Conservation (phyloP, 2,888 invertebrate species). For the Theodoxus fluviatilis region DNA sequence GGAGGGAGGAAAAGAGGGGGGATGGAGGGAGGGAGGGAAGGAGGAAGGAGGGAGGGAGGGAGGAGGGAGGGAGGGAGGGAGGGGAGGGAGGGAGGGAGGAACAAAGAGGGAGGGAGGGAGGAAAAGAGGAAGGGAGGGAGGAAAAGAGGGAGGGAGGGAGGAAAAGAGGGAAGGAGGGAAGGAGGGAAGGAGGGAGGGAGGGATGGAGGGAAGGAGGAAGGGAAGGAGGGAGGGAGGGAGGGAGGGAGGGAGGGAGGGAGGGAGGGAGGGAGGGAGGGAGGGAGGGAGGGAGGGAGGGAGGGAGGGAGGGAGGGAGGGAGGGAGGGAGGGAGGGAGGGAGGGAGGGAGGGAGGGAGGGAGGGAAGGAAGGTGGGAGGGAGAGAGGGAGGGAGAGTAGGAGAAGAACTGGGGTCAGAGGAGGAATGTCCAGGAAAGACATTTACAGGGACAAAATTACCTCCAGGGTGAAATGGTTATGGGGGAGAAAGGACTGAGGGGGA, state of each 20-base stretch:
- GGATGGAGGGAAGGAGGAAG: neutral
- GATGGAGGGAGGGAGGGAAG: too few species aligned
- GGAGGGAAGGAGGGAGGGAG: too few species aligned
- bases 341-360: neutral
- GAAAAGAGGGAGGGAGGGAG: neutral
- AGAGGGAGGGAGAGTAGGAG: slow-evolving; percentile 1
- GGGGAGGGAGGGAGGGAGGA: too few species aligned
- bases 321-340: slow-evolving; percentile 11
- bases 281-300: slow-evolving; percentile 5
- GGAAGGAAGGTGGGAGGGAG: neutral
- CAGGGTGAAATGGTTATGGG: too few species aligned
- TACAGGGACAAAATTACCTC: too few species aligned
- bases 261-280: slow-evolving; percentile 20
- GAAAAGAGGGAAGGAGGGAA: neutral
- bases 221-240: neutral
- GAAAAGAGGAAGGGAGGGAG: neutral
- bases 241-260: slow-evolving; percentile 14
- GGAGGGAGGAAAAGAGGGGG: too few species aligned
- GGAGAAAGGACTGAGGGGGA: too few species aligned
- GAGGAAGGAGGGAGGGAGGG: too few species aligned
- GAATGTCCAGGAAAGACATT: neutral
- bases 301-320: neutral
- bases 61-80: too few species aligned
- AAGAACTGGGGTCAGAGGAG: neutral
- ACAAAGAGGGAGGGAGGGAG: neutral